These are phyloP conservation scores for Brassicogethes aeneus DNA, from an alignment of 2,888 invertebrate genomes.

Conservation along the genomic window DNA sequence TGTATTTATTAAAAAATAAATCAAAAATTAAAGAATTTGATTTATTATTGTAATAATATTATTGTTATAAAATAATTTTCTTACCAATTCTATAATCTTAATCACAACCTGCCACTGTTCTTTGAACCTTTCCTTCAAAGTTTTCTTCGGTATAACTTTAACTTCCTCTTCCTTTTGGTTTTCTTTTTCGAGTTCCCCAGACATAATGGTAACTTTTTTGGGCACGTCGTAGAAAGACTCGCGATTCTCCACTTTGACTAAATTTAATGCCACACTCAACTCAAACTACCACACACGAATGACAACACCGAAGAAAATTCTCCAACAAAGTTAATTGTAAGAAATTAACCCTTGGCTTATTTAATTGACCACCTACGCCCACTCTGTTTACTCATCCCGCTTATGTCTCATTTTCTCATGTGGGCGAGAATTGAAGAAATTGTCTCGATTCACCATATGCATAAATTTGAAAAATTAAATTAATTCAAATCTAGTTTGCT, in stretches of 20 bases:
- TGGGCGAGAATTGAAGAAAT: too few relatives aligned
- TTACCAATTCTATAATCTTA: slow-evolving; percentile 55
- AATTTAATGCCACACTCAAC: too few relatives aligned
- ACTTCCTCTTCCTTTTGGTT: slow-evolving; percentile 40
- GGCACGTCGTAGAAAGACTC: slow-evolving; percentile 34
- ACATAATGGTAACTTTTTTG: slow-evolving; percentile 49
- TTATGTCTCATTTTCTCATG: too few relatives aligned
- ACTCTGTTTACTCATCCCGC: too few relatives aligned
- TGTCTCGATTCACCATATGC: too few relatives aligned
- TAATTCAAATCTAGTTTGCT: too few relatives aligned
- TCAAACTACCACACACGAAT: too few relatives aligned
- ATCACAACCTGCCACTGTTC: slow-evolving; percentile 51
- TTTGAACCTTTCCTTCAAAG: slow-evolving; percentile 39
- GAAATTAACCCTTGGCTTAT: background rate
- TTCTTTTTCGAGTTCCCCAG: slow-evolving; percentile 46
- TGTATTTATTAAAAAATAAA: background rate
- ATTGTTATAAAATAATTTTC: slow-evolving; percentile 22
- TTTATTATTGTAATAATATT: too few relatives aligned
- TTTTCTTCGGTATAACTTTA: slow-evolving; percentile 35
- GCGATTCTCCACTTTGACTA: slow-evolving; percentile 22
- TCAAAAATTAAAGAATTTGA: too few relatives aligned
- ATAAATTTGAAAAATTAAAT: too few relatives aligned
- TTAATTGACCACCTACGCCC: background rate
- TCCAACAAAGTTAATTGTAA: background rate
- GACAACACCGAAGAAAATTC: too few relatives aligned